These are phyloP conservation scores for Cygnus buccinator DNA, from an alignment of 2,113 vertebrate genomes.

Conservation along the genomic window DNA sequence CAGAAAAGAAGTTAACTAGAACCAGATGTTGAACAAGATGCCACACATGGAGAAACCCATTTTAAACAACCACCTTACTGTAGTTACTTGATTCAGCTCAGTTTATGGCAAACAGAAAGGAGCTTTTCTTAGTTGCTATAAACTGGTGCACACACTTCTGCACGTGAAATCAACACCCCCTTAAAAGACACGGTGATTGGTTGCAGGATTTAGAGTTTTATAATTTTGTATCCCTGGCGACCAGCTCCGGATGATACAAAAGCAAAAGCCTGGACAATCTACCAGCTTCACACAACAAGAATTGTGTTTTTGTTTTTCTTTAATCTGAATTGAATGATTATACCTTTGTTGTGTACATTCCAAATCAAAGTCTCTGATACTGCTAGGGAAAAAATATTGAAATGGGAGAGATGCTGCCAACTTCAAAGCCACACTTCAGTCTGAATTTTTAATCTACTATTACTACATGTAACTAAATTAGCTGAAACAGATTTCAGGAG, in stretches of 20 bases:
- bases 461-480: not conserved
- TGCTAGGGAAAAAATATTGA: not conserved
- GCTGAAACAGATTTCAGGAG: not conserved
- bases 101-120: conserved; percentile 71
- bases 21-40: conserved; percentile 77
- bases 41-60: conserved; percentile 60
- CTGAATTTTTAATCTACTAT: conserved; percentile 9
- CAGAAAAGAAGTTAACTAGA: conserved; percentile 66
- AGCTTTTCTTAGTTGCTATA: conserved; percentile 70
- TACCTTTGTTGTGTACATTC: conserved; percentile 8
- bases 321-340: conserved; percentile 43
- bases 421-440: conserved; percentile 23
- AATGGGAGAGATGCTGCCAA: not conserved
- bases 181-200: conserved; percentile 52
- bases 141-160: conserved; percentile 64
- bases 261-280: conserved; percentile 43
- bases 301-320: conserved; percentile 15
- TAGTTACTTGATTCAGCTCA: conserved; percentile 75
- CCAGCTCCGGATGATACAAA: conserved; percentile 53
- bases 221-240: conserved; percentile 62
- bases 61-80: conserved; percentile 79
- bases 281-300: not conserved
- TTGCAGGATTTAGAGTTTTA: conserved; percentile 55
- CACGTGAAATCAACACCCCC: conserved; percentile 62
- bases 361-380: conserved; percentile 36